phyloP scores from a whole-genome alignment of 2,113 vertebrate genomes.

The Papio anubis region DNA sequence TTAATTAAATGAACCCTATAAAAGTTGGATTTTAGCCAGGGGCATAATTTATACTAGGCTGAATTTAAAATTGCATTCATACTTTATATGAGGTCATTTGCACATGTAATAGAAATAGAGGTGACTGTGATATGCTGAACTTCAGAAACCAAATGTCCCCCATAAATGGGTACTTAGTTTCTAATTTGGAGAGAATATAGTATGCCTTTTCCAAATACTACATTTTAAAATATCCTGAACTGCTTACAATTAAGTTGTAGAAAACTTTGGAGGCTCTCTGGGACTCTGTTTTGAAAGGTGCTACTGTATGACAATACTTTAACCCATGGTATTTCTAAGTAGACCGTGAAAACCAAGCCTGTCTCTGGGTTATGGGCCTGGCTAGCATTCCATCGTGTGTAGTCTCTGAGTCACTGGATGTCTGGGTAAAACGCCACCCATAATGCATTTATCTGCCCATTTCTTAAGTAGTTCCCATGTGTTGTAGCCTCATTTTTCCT shows the following conservation, averaged over 20 bases:
- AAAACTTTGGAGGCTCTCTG: background rate
- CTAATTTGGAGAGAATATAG: background rate
- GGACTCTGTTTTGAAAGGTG: background rate
- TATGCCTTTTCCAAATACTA: background rate
- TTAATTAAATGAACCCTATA: conserved; percentile 76
- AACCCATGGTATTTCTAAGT: background rate
- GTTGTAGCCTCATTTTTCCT: background rate
- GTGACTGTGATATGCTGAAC: background rate
- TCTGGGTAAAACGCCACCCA: background rate
- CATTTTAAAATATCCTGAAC: background rate
- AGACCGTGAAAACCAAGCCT: background rate
- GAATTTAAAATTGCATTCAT: conserved; percentile 34
- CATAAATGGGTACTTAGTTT: background rate
- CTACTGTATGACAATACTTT: background rate
- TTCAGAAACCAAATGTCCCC: background rate
- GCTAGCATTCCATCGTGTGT: rapidly evolving
- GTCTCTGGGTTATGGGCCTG: background rate
- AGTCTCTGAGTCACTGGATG: background rate
- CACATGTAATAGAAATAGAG: background rate
- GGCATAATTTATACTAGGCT: conserved; percentile 57
- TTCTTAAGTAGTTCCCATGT: background rate
- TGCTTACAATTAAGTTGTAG: background rate
- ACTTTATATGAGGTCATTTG: conserved; percentile 6
- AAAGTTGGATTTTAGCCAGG: conserved; percentile 55
- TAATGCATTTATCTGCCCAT: background rate